Conservation (phyloP, 2,113 vertebrate species). For the Coptodon rendalli region DNA sequence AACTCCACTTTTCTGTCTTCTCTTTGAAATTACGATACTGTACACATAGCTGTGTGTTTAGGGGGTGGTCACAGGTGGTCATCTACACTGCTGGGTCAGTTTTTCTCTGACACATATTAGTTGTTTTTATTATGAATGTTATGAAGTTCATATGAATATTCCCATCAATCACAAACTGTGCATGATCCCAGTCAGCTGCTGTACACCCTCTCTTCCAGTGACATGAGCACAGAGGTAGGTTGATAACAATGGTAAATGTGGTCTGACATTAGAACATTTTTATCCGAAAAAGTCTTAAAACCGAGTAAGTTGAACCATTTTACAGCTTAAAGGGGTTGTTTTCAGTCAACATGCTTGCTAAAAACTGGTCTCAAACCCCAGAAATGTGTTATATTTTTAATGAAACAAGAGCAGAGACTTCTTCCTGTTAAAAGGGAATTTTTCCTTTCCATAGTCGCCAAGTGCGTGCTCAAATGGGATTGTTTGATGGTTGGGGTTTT, state of each 20-base stretch:
- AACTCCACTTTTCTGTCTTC: background rate
- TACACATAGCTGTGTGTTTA: background rate
- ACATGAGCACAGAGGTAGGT: background rate
- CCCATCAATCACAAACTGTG: background rate
- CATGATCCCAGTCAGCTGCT: background rate
- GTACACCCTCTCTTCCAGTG: background rate
- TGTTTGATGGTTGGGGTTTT: background rate
- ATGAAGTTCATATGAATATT: background rate
- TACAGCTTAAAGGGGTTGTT: background rate
- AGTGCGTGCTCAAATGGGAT: background rate
- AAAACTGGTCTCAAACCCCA: background rate
- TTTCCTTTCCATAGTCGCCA: background rate
- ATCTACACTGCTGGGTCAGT: background rate
- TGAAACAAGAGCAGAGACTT: background rate
- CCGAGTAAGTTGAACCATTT: background rate
- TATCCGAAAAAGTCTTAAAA: background rate
- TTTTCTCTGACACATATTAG: background rate
- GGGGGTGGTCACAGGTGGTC: background rate
- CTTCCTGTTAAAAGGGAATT: background rate
- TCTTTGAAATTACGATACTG: background rate
- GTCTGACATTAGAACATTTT: background rate
- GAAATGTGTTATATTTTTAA: background rate
- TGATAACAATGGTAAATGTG: background rate
- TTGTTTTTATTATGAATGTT: background rate
- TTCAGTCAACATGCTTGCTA: background rate